phyloP scores from a whole-genome alignment of 2,888 invertebrate genomes.

The Plagodis dolabraria region DNA sequence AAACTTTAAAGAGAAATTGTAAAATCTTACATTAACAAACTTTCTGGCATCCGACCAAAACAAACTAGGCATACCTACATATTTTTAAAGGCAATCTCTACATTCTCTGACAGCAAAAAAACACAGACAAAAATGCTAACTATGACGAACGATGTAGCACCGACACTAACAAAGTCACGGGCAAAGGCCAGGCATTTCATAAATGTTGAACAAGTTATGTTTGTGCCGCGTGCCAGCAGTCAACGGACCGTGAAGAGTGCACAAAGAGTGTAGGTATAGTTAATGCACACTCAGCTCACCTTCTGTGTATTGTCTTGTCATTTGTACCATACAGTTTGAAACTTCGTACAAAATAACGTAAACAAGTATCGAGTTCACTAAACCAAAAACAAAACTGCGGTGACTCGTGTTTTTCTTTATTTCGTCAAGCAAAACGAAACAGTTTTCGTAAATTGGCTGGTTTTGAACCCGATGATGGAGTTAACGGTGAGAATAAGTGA shows the following conservation, averaged over 20 bases:
- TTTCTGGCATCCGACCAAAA: no score
- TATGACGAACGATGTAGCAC: slow-evolving; percentile 6
- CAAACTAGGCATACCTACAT: no score
- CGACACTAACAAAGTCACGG: slow-evolving; percentile 27
- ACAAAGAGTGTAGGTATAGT: slow-evolving; percentile 50
- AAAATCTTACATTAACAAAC: no score
- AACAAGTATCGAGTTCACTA: slow-evolving; percentile 54
- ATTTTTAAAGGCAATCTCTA: not conserved
- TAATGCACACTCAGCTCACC: slow-evolving; percentile 37
- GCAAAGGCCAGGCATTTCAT: slow-evolving; percentile 29
- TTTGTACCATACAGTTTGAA: slow-evolving; percentile 45
- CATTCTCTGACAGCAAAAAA: not conserved
- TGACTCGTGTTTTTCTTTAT: slow-evolving; percentile 34
- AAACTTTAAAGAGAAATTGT: no score
- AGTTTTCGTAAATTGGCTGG: no score
- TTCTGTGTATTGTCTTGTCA: slow-evolving; percentile 45
- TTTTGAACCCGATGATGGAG: no score
- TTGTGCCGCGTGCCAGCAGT: slow-evolving; percentile 24
- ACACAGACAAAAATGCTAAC: slow-evolving; percentile 14
- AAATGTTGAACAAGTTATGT: slow-evolving; percentile 28
- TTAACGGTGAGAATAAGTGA: no score
- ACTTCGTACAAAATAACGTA: slow-evolving; percentile 51
- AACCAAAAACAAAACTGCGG: slow-evolving; percentile 64
- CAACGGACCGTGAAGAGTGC: slow-evolving; percentile 63
- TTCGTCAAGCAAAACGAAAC: not conserved